These are phyloP conservation scores for Enteromius treurensis DNA, from an alignment of 2,797 vertebrate genomes.

Conservation along the genomic window DNA sequence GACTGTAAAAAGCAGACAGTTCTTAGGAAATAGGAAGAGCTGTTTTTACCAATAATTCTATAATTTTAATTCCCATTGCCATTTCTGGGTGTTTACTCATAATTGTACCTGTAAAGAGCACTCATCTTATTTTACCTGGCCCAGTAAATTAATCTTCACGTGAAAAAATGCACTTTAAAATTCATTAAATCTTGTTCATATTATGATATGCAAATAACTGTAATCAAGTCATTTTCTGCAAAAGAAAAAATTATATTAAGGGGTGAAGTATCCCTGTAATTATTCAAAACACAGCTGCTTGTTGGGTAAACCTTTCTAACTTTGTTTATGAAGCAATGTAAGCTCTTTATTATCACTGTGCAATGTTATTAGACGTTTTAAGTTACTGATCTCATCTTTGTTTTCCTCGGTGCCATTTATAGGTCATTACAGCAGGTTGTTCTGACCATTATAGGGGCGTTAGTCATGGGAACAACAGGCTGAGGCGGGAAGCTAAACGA, in stretches of 20 bases:
- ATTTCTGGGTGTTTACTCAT: background rate
- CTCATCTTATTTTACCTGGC: background rate
- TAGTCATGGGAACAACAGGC: conserved; percentile 38
- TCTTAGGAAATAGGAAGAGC: background rate
- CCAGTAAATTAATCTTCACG: background rate
- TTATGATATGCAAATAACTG: background rate
- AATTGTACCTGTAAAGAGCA: background rate
- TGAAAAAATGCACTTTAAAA: background rate
- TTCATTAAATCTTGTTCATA: background rate
- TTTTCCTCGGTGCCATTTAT: conserved; percentile 48
- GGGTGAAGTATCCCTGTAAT: background rate
- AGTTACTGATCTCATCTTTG: conserved; percentile 46
- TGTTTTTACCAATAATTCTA: too few relatives aligned
- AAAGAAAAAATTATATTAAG: background rate
- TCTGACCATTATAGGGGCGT: conserved; percentile 31
- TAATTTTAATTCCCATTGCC: background rate
- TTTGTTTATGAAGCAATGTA: conserved; percentile 18
- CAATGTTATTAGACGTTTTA: conserved; percentile 25
- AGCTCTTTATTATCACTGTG: conserved; percentile 10
- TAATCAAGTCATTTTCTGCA: background rate
- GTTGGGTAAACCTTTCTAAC: conserved; percentile 17
- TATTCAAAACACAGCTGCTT: background rate
- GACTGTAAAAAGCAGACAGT: background rate
- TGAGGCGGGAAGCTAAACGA: conserved; percentile 3
- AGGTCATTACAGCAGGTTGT: conserved; percentile 41